Evolutionary conservation across 2,113 vertebrate species (phyloP), one percentile per base, ranked within the genome.

Genomic region (Pseudopipra pipra): DNA sequence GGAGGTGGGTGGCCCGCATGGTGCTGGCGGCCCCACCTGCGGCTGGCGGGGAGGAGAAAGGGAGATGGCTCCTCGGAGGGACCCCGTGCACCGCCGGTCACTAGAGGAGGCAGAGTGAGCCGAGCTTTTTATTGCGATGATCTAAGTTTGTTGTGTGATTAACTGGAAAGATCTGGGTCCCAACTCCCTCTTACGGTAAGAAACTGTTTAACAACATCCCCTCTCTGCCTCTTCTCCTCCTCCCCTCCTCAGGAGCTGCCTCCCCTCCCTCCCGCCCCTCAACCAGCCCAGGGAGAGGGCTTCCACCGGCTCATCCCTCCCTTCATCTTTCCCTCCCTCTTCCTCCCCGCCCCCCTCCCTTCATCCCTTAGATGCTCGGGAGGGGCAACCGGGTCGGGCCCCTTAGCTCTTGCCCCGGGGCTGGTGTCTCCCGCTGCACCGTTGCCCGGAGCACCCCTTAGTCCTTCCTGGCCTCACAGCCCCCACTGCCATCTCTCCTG

Each of bases 141-240:
- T 97, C 97, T 98, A 97, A 98, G 97, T 98, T 98, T 98, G 97
- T 97, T 98, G 97, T 97, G 97, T 96, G 98, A 97, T 97, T 98
- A 98, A 98, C 98, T 98, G 98, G 97, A 98, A 98, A 95, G 97
- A 97, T 96, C 97, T 95, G 95, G 97, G 97, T 98, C 98, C 97
- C 98, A 97, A 98, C 98, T 98, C 98, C 98, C 98, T 98, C 98
- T 98, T 96, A 98, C 96, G 98, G 98, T 97, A 98, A 98, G 98
- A 98, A 97, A 97, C 97, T 97, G 98, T 97, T 98, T 97, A 97
- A 97, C 97, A 98, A 97, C 97, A 97, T 95, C 94, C 96, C 89
- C 93, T 91, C 92, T 88, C 94, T 85, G 84, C 54, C 92, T 86
- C 77, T 46, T 77, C 90, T 81, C 43, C 87, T 95, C 91, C 96